These are phyloP conservation scores for Syndactyla subalaris DNA, from an alignment of 2,797 vertebrate genomes.

Conservation along the genomic window DNA sequence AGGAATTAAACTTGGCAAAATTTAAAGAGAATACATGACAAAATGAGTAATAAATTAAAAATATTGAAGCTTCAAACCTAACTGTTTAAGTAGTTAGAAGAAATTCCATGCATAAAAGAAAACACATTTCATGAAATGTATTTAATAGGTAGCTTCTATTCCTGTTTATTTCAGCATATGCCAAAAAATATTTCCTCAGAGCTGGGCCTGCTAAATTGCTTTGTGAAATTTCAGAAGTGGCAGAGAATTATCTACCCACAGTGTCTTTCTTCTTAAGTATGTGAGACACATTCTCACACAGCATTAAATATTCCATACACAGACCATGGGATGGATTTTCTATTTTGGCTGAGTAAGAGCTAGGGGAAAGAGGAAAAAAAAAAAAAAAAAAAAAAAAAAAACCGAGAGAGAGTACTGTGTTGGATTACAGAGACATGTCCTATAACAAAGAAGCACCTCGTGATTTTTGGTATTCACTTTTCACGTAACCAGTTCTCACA, in stretches of 20 bases:
- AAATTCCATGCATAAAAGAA: not conserved
- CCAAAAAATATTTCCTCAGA: not conserved
- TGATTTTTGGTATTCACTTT: not conserved
- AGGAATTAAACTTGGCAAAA: not conserved
- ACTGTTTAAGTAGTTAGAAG: not conserved
- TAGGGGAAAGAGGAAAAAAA: not conserved
- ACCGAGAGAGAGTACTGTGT: accelerated
- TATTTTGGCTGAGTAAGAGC: not conserved
- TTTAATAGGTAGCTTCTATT: not conserved
- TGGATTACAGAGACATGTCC: not conserved
- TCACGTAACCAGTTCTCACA: not conserved
- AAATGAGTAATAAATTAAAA: not conserved
- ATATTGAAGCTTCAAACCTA: not conserved
- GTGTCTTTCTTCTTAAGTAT: not conserved
- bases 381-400: not conserved
- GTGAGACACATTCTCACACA: not conserved
- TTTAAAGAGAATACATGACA: not conserved
- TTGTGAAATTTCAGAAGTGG: not conserved
- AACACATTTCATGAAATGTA: not conserved
- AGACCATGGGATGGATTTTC: not conserved
- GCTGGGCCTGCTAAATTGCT: not conserved
- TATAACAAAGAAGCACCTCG: not conserved
- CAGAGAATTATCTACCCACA: not conserved
- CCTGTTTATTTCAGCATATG: not conserved
- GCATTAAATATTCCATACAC: not conserved